Conservation (phyloP, 1,140 invertebrate species). For the Drosophila tristis region DNA sequence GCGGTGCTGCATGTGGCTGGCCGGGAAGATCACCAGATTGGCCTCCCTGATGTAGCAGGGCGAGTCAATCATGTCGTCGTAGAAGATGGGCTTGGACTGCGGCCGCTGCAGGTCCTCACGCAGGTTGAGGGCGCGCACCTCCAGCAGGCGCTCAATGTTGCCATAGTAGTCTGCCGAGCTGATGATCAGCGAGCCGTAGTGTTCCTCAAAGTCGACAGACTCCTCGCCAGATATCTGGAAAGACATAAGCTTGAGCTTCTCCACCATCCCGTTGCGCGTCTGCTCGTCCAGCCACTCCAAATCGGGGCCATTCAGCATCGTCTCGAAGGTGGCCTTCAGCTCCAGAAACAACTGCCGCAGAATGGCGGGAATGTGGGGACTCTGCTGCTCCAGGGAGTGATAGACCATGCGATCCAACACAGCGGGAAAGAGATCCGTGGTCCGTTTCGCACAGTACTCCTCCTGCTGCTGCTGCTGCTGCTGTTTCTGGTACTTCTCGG, state of each 20-base stretch:
- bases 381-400: conserved; percentile 46
- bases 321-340: conserved; percentile 55
- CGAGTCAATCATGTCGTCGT: conserved; percentile 93
- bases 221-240: conserved; percentile 57
- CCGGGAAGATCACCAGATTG: conserved; percentile 98
- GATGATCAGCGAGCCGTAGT: conserved; percentile 85
- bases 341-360: conserved; percentile 59
- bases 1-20: conserved; percentile 96
- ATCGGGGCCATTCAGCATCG: conserved; percentile 31
- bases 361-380: conserved; percentile 51
- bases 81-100: conserved; percentile 89
- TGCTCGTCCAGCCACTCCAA: conserved; percentile 52
- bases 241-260: conserved; percentile 64
- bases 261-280: conserved; percentile 49
- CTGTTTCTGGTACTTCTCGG: conserved; percentile 47
- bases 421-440: conserved; percentile 52
- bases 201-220: conserved; percentile 82
- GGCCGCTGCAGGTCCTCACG: conserved; percentile 90
- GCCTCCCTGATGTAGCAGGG: conserved; percentile 98
- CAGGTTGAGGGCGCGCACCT: conserved; percentile 89
- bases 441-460: conserved; percentile 45
- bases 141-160: conserved; percentile 90
- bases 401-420: conserved; percentile 67
- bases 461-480: conserved; percentile 27
- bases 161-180: conserved; percentile 92